Conservation (phyloP, 2,888 invertebrate genomes). For the Empis stercorea region DNA sequence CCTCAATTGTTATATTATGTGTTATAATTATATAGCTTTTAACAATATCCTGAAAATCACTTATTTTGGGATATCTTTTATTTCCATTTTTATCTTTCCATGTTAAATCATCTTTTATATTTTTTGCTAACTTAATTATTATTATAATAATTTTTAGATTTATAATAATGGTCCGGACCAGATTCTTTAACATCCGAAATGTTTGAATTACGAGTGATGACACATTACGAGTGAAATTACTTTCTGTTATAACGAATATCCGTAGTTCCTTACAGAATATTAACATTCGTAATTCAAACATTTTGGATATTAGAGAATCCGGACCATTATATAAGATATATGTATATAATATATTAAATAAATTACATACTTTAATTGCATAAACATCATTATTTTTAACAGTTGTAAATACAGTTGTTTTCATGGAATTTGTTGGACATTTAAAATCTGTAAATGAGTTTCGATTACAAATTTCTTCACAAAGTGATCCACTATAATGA, state of each 20-base stretch:
- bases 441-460: constrained; percentile 29
- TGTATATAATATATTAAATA: too few species aligned
- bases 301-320: too few species aligned
- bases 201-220: too few species aligned
- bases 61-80: constrained; percentile 26
- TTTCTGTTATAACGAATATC: too few species aligned
- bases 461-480: constrained; percentile 28
- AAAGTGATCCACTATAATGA: constrained; percentile 30
- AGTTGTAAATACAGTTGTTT: constrained; percentile 30
- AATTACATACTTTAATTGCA: constrained; percentile 28
- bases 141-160: too few species aligned
- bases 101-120: constrained; percentile 26
- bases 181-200: too few species aligned
- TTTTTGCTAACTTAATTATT: constrained; percentile 26
- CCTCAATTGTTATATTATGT: constrained; percentile 32
- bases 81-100: constrained; percentile 28
- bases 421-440: constrained; percentile 28
- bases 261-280: too few species aligned
- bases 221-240: too few species aligned
- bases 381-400: constrained; percentile 31
- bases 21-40: constrained; percentile 30
- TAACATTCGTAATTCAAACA: too few species aligned
- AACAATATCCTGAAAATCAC: constrained; percentile 31
- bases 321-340: too few species aligned
- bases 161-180: too few species aligned